These are phyloP conservation scores for Patella vulgata DNA, from an alignment of 1,140 invertebrate species.

Conservation along the genomic window DNA sequence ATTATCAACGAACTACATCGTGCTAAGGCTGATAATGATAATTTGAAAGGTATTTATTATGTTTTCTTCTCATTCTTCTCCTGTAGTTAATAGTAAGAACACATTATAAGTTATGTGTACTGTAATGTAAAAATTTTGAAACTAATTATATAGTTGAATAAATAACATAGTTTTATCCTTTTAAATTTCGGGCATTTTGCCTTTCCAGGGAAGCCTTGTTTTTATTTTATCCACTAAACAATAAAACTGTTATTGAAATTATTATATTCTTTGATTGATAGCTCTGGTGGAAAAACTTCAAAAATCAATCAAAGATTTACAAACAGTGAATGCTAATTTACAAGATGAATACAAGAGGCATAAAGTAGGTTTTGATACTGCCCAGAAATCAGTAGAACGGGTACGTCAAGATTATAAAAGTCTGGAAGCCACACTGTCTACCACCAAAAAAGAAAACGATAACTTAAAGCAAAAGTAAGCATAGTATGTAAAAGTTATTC, in stretches of 20 bases:
- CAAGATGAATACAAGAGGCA: slow-evolving; percentile 58
- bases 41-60: slow-evolving; percentile 24
- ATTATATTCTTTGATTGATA: too few relatives aligned
- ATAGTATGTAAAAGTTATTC: not conserved
- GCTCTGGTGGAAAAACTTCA: slow-evolving; percentile 48
- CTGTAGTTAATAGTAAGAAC: too few relatives aligned
- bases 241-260: too few relatives aligned
- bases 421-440: slow-evolving; percentile 44
- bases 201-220: too few relatives aligned
- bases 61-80: too few relatives aligned
- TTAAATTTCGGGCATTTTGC: too few relatives aligned
- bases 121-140: too few relatives aligned
- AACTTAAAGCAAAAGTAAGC: slow-evolving; percentile 52
- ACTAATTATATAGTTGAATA: too few relatives aligned
- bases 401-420: slow-evolving; percentile 48
- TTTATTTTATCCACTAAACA: too few relatives aligned
- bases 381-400: slow-evolving; percentile 52
- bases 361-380: slow-evolving; percentile 49
- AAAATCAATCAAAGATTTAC: slow-evolving; percentile 49
- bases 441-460: slow-evolving; percentile 51
- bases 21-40: slow-evolving; percentile 48
- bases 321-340: slow-evolving; percentile 37
- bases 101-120: too few relatives aligned
- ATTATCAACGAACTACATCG: slow-evolving; percentile 50
- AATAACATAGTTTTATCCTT: too few relatives aligned